These are phyloP conservation scores for Donacobius atricapilla DNA, from an alignment of 2,113 vertebrate genomes.

Conservation along the genomic window DNA sequence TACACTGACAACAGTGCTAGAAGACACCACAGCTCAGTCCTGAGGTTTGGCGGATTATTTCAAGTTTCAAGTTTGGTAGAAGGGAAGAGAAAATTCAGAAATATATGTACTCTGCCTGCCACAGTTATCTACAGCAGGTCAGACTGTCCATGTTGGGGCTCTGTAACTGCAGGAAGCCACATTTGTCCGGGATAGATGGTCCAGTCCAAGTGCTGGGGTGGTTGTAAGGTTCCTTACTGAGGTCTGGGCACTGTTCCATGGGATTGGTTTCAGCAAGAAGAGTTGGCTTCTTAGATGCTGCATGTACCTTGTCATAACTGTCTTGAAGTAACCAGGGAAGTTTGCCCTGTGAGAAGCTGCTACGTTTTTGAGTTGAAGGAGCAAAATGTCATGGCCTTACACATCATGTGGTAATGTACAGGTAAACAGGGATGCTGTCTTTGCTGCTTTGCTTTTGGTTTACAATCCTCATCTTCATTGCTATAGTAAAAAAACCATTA, in stretches of 20 bases:
- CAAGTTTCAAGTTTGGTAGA: background rate
- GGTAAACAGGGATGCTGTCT: background rate
- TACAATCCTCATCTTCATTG: background rate
- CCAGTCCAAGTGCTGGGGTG: background rate
- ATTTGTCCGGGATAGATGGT: background rate
- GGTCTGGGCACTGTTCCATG: background rate
- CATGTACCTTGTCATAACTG: background rate
- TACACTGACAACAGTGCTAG: background rate
- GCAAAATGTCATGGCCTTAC: constrained; percentile 41
- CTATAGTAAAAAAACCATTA: background rate
- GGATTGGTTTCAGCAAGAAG: background rate
- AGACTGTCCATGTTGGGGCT: background rate
- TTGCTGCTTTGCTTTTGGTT: constrained; percentile 18
- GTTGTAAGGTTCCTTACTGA: background rate
- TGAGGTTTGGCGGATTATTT: background rate
- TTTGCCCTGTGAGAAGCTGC: constrained; percentile 40
- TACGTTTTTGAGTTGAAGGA: constrained; percentile 14
- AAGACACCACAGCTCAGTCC: background rate
- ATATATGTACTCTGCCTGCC: background rate
- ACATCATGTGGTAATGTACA: background rate
- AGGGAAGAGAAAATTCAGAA: background rate
- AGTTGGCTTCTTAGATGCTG: background rate
- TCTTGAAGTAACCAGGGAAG: background rate
- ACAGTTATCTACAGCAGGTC: background rate
- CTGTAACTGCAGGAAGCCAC: background rate